Evolutionary conservation across 1,140 invertebrate species (phyloP), one percentile per base, ranked within the genome.

Genomic region (Mamestra configurata): DNA sequence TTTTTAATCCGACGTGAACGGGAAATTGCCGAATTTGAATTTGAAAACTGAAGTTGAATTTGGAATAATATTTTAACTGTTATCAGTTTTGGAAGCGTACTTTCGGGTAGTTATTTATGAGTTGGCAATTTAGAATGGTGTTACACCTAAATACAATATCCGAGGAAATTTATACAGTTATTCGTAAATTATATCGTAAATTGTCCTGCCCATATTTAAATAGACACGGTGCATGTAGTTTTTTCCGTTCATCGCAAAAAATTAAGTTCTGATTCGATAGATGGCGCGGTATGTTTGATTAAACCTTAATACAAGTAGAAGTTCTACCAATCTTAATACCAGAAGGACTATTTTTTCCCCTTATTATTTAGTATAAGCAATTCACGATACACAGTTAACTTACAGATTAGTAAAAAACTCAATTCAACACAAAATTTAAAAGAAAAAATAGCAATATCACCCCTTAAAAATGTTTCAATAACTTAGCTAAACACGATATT

Each of bases 1-100:
- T 94, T 95, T 94, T 95, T 95, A 95, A 95, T 95, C 93, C 90
- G 84, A 92, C 90, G 84, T 85, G 82, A 77, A 73, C 85, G 79
- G 86, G 82, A 86, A 90, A 90, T 87, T 88, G 87, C 81, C 80
- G 80, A 71, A 81, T 88, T 84, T 77, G 79, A 80, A 77, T 82
- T 71, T 78, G 51, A n/a, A 84, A 87, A 87, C 86, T 86, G 88
- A 90, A 90, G 90, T 90, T 76, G 57, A 51, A 64, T 76, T 76
- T 61, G 8, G 66, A 43, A 61, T 59, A 53, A 76, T 76, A 76
- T 61, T 76, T 76, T 40, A 76, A 76, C 37, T 76, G 55, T 18
- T 76, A 76, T 61, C 73, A 59, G 40, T 61, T 76, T 57, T 35
- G 20, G 4, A n/a, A 40, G 27, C 11, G 53, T 57, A 73, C 8